Base-by-base conservation (phyloP, 1,140 invertebrate species). In the Globodera rostochiensis region DNA sequence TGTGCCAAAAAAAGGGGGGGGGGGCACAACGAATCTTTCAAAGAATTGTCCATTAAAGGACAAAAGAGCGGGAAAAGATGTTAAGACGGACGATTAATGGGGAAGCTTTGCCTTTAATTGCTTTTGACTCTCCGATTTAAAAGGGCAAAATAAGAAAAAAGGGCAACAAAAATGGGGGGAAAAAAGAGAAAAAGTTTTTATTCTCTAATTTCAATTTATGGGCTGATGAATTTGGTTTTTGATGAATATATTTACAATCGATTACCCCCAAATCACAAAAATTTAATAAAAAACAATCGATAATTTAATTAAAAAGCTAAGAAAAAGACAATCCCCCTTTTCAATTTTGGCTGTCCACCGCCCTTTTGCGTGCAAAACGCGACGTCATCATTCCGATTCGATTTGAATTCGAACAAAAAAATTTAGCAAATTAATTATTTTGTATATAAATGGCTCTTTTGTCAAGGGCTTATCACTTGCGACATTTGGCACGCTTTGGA, bases 401-500 rank as follows among this genome's bases (percentile, higher is more conserved):
- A 9, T 64, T 19, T 64, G 13, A 11, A 19, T 19, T 6, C 5
- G 4, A 64, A 64, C 15, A 64, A n/a, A 60, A 60, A 60, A 15
- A 60, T 19, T 13, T 1, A 15, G 19, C 11, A 60, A 3, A 64
- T 36, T 36, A 2, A 36, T 36, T 64, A 64, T 5, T 64, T 64
- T 19, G 57, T 19, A 64, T 64, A 6, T 64, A 15, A 19, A 13
- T 53, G 50, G 7, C 50, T 36, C 66, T 36, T 69, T 69, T 67
- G 67, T 89, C 83, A 74, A 88, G 88, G 88, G 11, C 74, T 88
- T 13, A 81, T 84, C 50, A 86, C 87, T 81, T 89, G 88, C 79
- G 88, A 89, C 79, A 76, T 89, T n/a, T 89, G 88, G 70, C 88
- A 89, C 75, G 88, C 88, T 21, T 71, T 89, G 66, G 88, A 89